phyloP scores from a whole-genome alignment of 2,888 invertebrate species.

The Eupithecia inturbata region DNA sequence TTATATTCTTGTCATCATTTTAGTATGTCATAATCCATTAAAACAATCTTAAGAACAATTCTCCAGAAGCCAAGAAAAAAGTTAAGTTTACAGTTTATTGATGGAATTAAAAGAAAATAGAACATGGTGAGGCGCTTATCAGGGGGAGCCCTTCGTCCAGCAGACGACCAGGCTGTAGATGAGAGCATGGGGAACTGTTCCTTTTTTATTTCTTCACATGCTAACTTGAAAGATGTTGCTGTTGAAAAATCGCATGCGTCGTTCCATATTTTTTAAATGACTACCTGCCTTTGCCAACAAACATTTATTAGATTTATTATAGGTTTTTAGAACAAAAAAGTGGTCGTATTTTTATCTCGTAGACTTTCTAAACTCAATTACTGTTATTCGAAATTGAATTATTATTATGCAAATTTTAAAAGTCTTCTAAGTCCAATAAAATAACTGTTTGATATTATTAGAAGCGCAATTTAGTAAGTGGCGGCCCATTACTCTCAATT shows the following conservation, averaged over 20 bases:
- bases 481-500: conserved; percentile 17
- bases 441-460: not conserved
- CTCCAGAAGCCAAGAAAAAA: too few relatives aligned
- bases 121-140: too few relatives aligned
- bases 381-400: not conserved
- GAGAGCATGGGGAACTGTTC: not conserved
- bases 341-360: not conserved
- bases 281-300: too few relatives aligned
- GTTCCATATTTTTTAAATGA: not conserved
- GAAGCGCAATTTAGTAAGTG: not conserved
- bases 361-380: not conserved
- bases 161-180: too few relatives aligned
- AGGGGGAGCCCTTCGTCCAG: too few relatives aligned
- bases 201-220: not conserved
- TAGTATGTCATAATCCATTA: too few relatives aligned
- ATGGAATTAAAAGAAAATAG: not conserved
- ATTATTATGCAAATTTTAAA: not conserved
- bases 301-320: too few relatives aligned
- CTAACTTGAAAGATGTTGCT: too few relatives aligned
- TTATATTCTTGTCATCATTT: too few relatives aligned
- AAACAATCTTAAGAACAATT: too few relatives aligned
- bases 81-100: too few relatives aligned
- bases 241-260: too few relatives aligned
- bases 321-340: not conserved
- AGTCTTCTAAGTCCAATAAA: conserved; percentile 5